These are phyloP conservation scores for Habrosyne pyritoides DNA, from an alignment of 2,888 invertebrate species.

Conservation along the genomic window DNA sequence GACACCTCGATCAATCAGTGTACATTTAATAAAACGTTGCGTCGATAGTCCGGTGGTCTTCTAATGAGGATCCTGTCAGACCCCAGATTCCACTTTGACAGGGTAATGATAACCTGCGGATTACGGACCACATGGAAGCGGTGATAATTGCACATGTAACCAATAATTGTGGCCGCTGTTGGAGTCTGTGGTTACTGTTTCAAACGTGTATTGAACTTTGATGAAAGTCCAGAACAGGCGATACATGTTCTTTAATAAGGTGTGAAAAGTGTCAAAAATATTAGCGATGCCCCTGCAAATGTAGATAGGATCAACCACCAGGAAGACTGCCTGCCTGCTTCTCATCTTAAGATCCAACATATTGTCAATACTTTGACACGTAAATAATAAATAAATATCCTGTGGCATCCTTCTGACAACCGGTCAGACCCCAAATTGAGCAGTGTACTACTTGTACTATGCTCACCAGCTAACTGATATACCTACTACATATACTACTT, in stretches of 20 bases:
- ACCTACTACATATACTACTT: too few relatives aligned
- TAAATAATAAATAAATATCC: too few relatives aligned
- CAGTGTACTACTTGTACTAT: too few relatives aligned
- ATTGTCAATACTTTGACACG: too few relatives aligned
- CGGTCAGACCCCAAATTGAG: too few relatives aligned
- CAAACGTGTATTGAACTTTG: neutral
- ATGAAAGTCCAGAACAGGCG: neutral
- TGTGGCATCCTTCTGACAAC: too few relatives aligned
- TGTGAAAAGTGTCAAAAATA: neutral
- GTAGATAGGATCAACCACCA: too few relatives aligned
- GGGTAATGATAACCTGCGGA: constrained; percentile 6
- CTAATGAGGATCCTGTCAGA: constrained; percentile 13
- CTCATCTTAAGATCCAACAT: too few relatives aligned
- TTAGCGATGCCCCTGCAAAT: too few relatives aligned
- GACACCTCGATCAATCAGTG: constrained; percentile 11
- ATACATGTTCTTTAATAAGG: neutral
- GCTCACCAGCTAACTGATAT: too few relatives aligned
- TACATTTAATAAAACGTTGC: constrained; percentile 6
- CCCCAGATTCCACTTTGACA: neutral
- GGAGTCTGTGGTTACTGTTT: neutral
- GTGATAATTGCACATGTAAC: constrained; percentile 8
- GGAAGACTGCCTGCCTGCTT: too few relatives aligned
- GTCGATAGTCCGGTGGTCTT: neutral
- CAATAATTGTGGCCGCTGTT: neutral
- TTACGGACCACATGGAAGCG: constrained; percentile 5